A percentile compares a stretch with the other conserved stretches of the same genome.
Evolutionary conservation across 1,140 invertebrate species (phyloP).

Genomic region (Hycleus phaleratus): DNA sequence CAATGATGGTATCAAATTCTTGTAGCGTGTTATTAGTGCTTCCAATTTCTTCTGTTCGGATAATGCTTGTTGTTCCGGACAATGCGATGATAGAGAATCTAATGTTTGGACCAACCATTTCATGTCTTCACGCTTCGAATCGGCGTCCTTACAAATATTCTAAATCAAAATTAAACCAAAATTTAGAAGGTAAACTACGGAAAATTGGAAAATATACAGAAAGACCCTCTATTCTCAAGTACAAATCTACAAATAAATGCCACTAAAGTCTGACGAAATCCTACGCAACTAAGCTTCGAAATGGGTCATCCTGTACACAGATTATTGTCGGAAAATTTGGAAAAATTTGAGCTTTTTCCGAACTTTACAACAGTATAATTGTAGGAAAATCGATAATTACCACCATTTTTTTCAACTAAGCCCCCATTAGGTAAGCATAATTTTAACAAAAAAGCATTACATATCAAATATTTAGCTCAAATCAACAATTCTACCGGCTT

Average conservation of each 20-base stretch:
- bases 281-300: too few relatives aligned
- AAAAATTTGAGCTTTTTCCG: neutral
- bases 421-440: slow-evolving; percentile 1
- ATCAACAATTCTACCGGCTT: slow-evolving; percentile 30
- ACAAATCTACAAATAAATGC: too few relatives aligned
- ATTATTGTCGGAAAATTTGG: neutral
- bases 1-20: slow-evolving; percentile 83
- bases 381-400: slow-evolving; percentile 1
- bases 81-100: slow-evolving; percentile 75
- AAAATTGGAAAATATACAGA: neutral
- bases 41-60: slow-evolving; percentile 75
- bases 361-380: neutral
- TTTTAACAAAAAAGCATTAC: slow-evolving; percentile 1
- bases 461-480: neutral
- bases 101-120: slow-evolving; percentile 89
- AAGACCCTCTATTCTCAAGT: too few relatives aligned
- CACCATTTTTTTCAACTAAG: slow-evolving; percentile 15
- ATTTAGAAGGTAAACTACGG: neutral
- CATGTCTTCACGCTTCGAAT: slow-evolving; percentile 83
- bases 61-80: slow-evolving; percentile 67
- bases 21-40: slow-evolving; percentile 75
- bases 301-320: too few relatives aligned
- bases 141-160: slow-evolving; percentile 83
- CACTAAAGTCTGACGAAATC: too few relatives aligned
- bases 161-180: slow-evolving; percentile 38